phyloP scores from a whole-genome alignment of 2,888 invertebrate species.

The Pyralis farinalis region DNA sequence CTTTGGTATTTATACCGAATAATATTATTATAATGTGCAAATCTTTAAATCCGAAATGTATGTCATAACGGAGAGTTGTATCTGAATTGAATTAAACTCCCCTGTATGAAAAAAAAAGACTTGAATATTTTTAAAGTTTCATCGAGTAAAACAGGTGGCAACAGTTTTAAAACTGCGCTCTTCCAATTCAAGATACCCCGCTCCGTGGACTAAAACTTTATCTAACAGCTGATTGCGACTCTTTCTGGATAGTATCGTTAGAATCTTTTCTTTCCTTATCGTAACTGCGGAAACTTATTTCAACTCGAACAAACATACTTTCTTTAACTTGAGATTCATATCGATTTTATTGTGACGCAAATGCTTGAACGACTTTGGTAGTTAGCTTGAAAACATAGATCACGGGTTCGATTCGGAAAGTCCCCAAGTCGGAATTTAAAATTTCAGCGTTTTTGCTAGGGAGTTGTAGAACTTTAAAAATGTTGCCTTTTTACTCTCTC shows the following conservation, averaged over 20 bases:
- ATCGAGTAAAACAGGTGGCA: slow-evolving; percentile 45
- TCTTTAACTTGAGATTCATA: slow-evolving; percentile 11
- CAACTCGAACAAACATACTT: slow-evolving; percentile 17
- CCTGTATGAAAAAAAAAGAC: slow-evolving; percentile 15
- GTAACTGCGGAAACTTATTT: slow-evolving; percentile 34
- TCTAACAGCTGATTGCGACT: slow-evolving; percentile 69
- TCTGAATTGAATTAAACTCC: too few relatives aligned
- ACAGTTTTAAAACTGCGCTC: slow-evolving; percentile 58
- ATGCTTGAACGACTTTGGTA: neutral
- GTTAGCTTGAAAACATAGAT: neutral
- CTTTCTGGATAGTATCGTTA: slow-evolving; percentile 53
- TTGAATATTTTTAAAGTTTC: slow-evolving; percentile 38
- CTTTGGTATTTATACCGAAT: too few relatives aligned
- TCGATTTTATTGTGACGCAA: neutral
- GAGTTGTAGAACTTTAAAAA: too few relatives aligned
- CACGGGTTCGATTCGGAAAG: too few relatives aligned
- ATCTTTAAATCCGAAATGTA: too few relatives aligned
- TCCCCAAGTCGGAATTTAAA: too few relatives aligned
- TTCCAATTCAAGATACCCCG: slow-evolving; percentile 56
- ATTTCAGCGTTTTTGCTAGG: too few relatives aligned
- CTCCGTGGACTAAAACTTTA: slow-evolving; percentile 58
- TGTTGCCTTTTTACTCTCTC: too few relatives aligned
- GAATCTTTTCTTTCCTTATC: slow-evolving; percentile 46
- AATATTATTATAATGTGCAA: too few relatives aligned
- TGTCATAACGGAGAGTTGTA: too few relatives aligned